Percentiles rank a stretch among this genome's conserved stretches.
These are phyloP conservation scores for Salvator merianae DNA, from an alignment of 2,113 vertebrate species.

Conservation along the genomic window DNA sequence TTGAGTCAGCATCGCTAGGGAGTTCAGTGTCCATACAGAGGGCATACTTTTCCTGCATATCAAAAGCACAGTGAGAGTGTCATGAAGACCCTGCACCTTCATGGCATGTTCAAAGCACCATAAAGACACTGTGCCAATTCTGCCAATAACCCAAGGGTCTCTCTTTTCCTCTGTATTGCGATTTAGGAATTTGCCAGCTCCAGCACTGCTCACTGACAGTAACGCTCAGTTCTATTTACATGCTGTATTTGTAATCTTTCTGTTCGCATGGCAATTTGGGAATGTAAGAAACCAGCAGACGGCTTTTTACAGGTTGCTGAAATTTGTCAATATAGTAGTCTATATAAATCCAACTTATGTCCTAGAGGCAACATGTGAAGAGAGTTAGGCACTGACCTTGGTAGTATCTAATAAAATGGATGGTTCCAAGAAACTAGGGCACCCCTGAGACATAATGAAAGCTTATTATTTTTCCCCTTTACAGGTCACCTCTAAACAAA, in stretches of 20 bases:
- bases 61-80: too few relatives aligned
- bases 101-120: too few relatives aligned
- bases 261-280: constrained; percentile 20
- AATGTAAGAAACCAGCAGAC: constrained; percentile 22
- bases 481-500: neutral
- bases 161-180: too few relatives aligned
- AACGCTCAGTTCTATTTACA: constrained; percentile 9
- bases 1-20: too few relatives aligned
- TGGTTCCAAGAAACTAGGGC: constrained; percentile 38
- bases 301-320: constrained; percentile 3
- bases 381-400: constrained; percentile 44
- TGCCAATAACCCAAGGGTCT: too few relatives aligned
- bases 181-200: neutral
- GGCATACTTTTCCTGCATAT: too few relatives aligned
- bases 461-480: constrained; percentile 25
- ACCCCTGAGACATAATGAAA: constrained; percentile 36
- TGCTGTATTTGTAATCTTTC: constrained; percentile 4
- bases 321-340: constrained; percentile 33
- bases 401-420: constrained; percentile 49
- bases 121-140: too few relatives aligned
- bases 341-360: constrained; percentile 21
- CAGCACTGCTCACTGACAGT: neutral
- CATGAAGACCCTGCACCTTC: too few relatives aligned
- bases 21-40: too few relatives aligned
- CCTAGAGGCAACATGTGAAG: constrained; percentile 28